Base-by-base conservation (phyloP, 2,113 vertebrate genomes). In the Jaculus jaculus region DNA sequence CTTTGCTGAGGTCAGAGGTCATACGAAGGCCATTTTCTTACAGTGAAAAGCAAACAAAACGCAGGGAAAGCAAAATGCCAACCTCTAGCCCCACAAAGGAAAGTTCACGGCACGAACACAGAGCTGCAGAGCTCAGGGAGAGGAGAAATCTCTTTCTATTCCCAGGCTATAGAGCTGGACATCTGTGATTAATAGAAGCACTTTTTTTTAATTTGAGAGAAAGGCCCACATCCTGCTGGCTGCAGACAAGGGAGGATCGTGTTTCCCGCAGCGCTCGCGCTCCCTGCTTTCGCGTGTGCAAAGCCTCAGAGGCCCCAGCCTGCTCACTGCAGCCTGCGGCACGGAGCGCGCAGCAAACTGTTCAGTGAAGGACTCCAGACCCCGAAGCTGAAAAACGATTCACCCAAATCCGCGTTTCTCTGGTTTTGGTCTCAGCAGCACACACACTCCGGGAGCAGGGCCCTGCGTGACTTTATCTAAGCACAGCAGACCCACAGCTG, bases 141-240 rank as follows among this genome's bases (percentile, higher is more conserved):
- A 92, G 91, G 89, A 95, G 96, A 94, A 93, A 54, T 54, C 54
- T 90, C 75, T 83, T 93, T 96, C 93, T 94, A 81, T 60, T 95
- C 94, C 94, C 94, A 94, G 97, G 95, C 88, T 94, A 77, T 96
- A 93, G 96, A 96, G 92, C 75, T 96, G 73, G 75, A 98, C 98
- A 98, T 98, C 97, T 98, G 97, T 96, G 95, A 97, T 91, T 97
- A 97, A 98, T 98, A 97, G 96, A n/a, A 23, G 39, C 39, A 16
- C 18, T 94, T 95, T 88, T 91, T 93, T 7, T 9, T 78, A 94
- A 63, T 23, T 82, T 58, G 37, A 90, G 85, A 18, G 69, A 71
- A 23, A 96, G 84, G 97, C 58, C 84, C 95, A 91, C 89, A 90
- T 93, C 97, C 96, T 96, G 96, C 84, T 93, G 78, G 97, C 9